Percentiles rank a stretch among this genome's conserved stretches.
These are phyloP conservation scores for Acrocyrtus sp. DNA, from an alignment of 2,888 invertebrate genomes.

Conservation along the genomic window DNA sequence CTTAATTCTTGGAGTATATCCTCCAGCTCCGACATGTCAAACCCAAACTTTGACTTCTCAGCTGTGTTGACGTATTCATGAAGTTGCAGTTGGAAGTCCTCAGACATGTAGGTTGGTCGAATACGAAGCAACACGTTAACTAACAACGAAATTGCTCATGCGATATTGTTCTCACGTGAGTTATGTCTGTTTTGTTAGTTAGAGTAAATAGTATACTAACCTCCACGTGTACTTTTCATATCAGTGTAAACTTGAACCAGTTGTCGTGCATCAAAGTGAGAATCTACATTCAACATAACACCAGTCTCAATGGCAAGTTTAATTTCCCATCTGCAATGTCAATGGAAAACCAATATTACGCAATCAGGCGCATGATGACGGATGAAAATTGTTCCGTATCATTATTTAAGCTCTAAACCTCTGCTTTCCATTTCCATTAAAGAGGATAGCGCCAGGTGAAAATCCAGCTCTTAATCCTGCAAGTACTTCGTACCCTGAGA, in stretches of 20 bases:
- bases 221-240: conserved; percentile 7
- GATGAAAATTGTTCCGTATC: no score
- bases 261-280: conserved; percentile 66
- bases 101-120: conserved; percentile 65
- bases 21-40: conserved; percentile 63
- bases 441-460: conserved; percentile 64
- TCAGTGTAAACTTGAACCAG: conserved; percentile 61
- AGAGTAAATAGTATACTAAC: conserved; percentile 4
- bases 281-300: conserved; percentile 67
- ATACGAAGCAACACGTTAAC: conserved; percentile 65
- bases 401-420: conserved; percentile 52
- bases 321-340: conserved; percentile 65
- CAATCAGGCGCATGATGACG: no score
- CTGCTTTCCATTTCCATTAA: conserved; percentile 67
- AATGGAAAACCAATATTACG: no score
- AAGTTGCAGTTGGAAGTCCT: conserved; percentile 43
- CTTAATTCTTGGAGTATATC: conserved; percentile 61
- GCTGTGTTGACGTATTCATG: conserved; percentile 66
- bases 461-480: conserved; percentile 66
- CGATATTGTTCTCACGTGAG: no score
- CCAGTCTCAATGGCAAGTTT: conserved; percentile 65
- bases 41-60: conserved; percentile 66
- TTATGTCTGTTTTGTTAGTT: no score
- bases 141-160: no score
- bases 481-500: conserved; percentile 66